phyloP scores from a whole-genome alignment of 2,888 invertebrate genomes.

The Drosophila nigricruria region DNA sequence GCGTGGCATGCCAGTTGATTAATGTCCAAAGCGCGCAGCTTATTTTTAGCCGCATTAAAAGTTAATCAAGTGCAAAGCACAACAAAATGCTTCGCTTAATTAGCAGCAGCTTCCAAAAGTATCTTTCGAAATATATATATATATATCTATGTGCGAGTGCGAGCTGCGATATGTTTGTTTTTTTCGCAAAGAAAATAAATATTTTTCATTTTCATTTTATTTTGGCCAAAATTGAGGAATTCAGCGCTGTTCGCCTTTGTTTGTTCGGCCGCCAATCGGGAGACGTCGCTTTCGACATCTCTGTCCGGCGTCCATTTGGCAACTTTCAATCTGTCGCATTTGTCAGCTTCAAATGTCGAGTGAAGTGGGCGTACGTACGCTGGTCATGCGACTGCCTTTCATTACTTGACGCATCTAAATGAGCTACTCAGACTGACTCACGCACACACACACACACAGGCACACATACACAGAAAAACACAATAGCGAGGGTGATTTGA shows the following conservation, averaged over 20 bases:
- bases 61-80: constrained; percentile 71
- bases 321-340: constrained; percentile 79
- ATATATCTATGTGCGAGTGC: background rate
- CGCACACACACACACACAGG: background rate
- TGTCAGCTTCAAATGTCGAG: constrained; percentile 70
- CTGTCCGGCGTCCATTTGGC: constrained; percentile 57
- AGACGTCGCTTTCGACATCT: constrained; percentile 54
- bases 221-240: constrained; percentile 31
- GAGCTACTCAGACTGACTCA: constrained; percentile 18
- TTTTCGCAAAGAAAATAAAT: constrained; percentile 7
- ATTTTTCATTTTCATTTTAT: constrained; percentile 3
- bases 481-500: constrained; percentile 11
- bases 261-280: constrained; percentile 39
- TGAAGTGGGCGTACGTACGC: constrained; percentile 64
- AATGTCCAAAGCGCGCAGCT: constrained; percentile 47
- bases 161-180: constrained; percentile 1
- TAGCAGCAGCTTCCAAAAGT: constrained; percentile 40
- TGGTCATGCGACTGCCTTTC: constrained; percentile 64
- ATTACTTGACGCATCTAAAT: constrained; percentile 52
- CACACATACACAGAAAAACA: background rate
- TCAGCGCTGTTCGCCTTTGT: constrained; percentile 37
- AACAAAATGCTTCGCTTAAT: constrained; percentile 64
- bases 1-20: constrained; percentile 41
- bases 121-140: constrained; percentile 7
- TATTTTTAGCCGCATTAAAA: constrained; percentile 65